Evolutionary conservation across 2,888 invertebrate genomes (phyloP), one percentile per base, ranked within the genome.

Genomic region (Volucella zonaria): DNA sequence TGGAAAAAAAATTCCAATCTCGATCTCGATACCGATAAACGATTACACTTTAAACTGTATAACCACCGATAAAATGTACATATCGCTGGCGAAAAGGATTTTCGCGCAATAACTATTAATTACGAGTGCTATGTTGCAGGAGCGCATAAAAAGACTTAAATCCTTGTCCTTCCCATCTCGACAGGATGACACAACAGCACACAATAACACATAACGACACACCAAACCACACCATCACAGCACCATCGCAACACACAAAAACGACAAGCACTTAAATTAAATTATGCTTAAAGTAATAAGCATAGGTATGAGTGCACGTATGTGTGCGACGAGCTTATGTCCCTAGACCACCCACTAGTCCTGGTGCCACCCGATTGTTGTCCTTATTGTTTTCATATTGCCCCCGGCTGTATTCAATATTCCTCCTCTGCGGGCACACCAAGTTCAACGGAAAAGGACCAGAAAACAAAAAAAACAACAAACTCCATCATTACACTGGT

Each of bases 21-120:
- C 31, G 38, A 67, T 61, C 64, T 59, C 62, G 58, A 67, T 56
- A 52, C 67, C 58, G 51, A 78, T 73, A 82, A 74, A 67, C 82
- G 77, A 58, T 82, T 78, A 58, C 62, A 40, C 23, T 58, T 59
- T 74, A 77, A 74, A 78, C 73, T 68, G 62, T 47, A 73, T 68
- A 78, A 78, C 58, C 74, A 47, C 23, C 74, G 82, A 82, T 79
- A 79, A 79, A 82, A 82, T 78, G 74, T 75, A 64, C 82, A 78
- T 82, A 70, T 68, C 64, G 58, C 67, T 49, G 18, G 58, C 31
- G 66, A 66, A 74, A 74, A 70, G 82, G 74, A 79, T 82, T 74
- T 79, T 79, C 78, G 70, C 66, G 79, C 78, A 75, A 75, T 79
- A 82, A 82, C 74, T 82, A 82, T 82, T 79, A 82, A 82, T 82